These are phyloP conservation scores for Zoanthus sociatus DNA, from an alignment of 92 coral and sea anemone genomes.

Conservation along the genomic window DNA sequence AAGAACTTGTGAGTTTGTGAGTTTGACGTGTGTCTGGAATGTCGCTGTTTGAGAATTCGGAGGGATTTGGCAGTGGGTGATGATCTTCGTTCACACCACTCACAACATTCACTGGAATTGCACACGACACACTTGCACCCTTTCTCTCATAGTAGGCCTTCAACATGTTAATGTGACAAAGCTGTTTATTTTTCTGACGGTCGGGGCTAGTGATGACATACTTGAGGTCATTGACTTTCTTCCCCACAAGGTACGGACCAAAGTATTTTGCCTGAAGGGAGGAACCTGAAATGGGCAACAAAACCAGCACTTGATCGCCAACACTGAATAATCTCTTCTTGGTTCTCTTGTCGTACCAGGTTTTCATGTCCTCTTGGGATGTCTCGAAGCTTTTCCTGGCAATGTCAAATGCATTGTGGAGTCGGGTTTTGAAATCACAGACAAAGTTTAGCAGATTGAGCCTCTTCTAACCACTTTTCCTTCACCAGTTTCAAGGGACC, in stretches of 20 bases:
- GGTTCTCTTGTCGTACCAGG: not conserved
- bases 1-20: too few species aligned
- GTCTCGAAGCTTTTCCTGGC: not conserved
- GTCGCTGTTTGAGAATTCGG: not conserved
- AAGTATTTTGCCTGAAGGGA: conserved; percentile 27
- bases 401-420: too few species aligned
- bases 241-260: conserved; percentile 45
- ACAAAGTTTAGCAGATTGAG: too few species aligned
- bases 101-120: not conserved
- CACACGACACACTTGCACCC: not conserved
- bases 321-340: not conserved
- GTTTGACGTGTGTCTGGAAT: not conserved
- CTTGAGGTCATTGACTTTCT: conserved; percentile 31
- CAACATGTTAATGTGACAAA: conserved; percentile 54
- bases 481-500: conserved; percentile 74
- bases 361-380: not conserved
- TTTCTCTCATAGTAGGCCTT: conserved; percentile 29
- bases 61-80: not conserved
- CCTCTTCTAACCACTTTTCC: conserved; percentile 37
- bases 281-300: conserved; percentile 37
- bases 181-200: conserved; percentile 53
- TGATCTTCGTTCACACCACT: not conserved
- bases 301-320: conserved; percentile 33
- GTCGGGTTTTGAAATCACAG: too few species aligned
- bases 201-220: conserved; percentile 49